phyloP scores from a whole-genome alignment of 1,140 invertebrate genomes.

The Lamellibrachia luymesi region DNA sequence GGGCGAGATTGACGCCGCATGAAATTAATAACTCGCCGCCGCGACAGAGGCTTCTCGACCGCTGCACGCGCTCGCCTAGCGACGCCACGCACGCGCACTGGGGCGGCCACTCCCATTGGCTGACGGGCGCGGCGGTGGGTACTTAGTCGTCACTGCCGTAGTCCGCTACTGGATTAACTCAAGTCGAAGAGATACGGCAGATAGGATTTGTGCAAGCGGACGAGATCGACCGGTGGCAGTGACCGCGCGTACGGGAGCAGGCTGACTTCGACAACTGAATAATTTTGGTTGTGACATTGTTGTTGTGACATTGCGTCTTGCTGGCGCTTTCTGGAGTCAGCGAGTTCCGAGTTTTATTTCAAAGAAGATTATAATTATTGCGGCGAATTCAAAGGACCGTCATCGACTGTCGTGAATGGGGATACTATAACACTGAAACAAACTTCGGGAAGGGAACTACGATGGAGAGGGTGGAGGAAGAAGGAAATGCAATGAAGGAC shows the following conservation, averaged over 20 bases:
- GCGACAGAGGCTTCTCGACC: neutral
- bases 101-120: neutral
- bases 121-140: neutral
- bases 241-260: neutral
- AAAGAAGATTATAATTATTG: neutral
- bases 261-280: neutral
- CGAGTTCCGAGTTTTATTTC: neutral
- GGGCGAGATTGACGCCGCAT: neutral
- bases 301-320: neutral
- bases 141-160: neutral
- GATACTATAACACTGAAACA: neutral
- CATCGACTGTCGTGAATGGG: neutral
- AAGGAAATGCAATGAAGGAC: neutral
- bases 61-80: neutral
- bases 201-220: neutral
- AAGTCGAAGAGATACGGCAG: neutral
- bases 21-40: neutral
- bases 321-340: neutral
- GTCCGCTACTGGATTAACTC: neutral
- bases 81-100: neutral
- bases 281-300: neutral
- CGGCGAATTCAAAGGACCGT: neutral
- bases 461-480: neutral
- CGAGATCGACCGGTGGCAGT: neutral
- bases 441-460: neutral